Percentiles rank a stretch among this genome's conserved stretches.
These are phyloP conservation scores for Acanthurus lineatus DNA, from an alignment of 2,797 vertebrate species.

Conservation along the genomic window DNA sequence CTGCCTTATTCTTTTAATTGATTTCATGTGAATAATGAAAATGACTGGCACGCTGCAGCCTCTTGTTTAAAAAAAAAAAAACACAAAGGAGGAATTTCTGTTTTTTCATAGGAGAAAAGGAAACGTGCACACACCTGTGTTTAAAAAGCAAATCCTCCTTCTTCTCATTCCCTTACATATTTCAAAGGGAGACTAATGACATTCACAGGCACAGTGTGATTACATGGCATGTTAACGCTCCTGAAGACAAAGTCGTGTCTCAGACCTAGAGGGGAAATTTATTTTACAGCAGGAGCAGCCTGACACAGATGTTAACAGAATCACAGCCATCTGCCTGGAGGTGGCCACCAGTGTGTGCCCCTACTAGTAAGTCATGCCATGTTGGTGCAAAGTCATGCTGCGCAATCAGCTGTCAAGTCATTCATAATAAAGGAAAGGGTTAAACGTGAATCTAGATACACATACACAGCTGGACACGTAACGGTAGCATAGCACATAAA, in stretches of 20 bases:
- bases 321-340: constrained; percentile 75
- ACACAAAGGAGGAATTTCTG: background rate
- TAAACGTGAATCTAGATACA: constrained; percentile 22
- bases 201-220: constrained; percentile 73
- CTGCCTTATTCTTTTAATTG: constrained; percentile 20
- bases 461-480: background rate
- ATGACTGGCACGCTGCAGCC: background rate
- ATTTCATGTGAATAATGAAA: constrained; percentile 40
- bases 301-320: constrained; percentile 80
- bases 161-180: constrained; percentile 36
- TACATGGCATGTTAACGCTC: constrained; percentile 76
- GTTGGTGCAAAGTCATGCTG: constrained; percentile 55
- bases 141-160: constrained; percentile 40
- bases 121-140: constrained; percentile 65
- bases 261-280: constrained; percentile 64
- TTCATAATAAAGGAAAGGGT: constrained; percentile 42
- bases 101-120: constrained; percentile 21
- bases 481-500: background rate
- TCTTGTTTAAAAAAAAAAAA: constrained; percentile 18
- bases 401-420: constrained; percentile 47
- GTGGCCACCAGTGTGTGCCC: constrained; percentile 35
- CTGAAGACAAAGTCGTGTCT: constrained; percentile 66
- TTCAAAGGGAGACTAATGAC: constrained; percentile 68
- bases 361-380: constrained; percentile 26
- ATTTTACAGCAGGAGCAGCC: constrained; percentile 75